Percentiles rank a stretch among this genome's conserved stretches.
phyloP scores from a whole-genome alignment of 2,113 vertebrate genomes.

The Progne subis region DNA sequence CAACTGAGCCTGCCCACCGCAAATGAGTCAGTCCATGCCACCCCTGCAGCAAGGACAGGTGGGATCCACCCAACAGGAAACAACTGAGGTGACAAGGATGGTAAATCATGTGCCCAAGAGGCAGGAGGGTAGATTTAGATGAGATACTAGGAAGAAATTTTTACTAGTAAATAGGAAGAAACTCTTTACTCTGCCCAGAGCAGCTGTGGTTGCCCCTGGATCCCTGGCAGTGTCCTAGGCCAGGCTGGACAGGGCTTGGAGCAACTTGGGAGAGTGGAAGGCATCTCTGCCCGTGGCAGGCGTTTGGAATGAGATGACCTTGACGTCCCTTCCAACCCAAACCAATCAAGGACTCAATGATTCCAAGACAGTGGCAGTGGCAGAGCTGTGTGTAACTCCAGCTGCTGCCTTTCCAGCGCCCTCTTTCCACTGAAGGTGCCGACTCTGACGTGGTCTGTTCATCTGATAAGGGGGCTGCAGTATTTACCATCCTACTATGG shows the following conservation, averaged over 20 bases:
- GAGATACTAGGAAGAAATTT: not conserved
- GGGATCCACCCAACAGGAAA: not conserved
- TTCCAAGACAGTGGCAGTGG: not conserved
- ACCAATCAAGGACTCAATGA: not conserved
- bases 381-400: not conserved
- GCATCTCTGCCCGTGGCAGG: not conserved
- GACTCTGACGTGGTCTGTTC: not conserved
- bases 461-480: not conserved
- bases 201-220: not conserved
- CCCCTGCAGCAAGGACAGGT: not conserved
- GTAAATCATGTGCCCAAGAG: not conserved
- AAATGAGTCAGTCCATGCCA: not conserved
- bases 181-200: not conserved
- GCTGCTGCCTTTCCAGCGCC: not conserved
- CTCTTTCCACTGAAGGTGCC: not conserved
- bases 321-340: not conserved
- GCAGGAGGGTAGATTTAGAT: not conserved
- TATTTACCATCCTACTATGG: not conserved
- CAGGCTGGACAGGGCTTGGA: accelerated
- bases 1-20: not conserved
- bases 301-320: not conserved
- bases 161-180: not conserved
- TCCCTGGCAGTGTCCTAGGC: accelerated
- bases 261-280: accelerated
- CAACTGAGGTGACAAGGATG: not conserved